Evolutionary conservation across 2,113 vertebrate genomes (phyloP).

Genomic region (cattle (Bos taurus)): DNA sequence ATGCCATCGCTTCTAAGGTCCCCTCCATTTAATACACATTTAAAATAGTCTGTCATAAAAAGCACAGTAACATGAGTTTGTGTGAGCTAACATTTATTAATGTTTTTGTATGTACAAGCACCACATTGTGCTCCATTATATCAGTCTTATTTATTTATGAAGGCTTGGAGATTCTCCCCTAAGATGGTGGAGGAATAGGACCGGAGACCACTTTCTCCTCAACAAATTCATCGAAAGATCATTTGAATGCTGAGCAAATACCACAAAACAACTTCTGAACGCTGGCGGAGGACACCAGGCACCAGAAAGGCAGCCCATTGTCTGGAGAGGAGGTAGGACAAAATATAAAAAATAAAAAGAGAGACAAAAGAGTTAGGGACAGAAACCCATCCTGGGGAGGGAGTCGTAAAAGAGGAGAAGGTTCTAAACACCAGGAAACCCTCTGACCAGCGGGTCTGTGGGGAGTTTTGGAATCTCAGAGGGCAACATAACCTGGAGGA

Average conservation of each 20-base stretch:
- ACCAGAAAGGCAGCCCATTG: not conserved
- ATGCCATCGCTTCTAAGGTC: not conserved
- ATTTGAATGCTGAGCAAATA: not conserved
- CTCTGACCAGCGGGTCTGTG: not conserved
- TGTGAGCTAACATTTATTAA: not conserved
- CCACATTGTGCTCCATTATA: not conserved
- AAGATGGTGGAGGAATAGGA: not conserved
- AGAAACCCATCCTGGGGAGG: not conserved
- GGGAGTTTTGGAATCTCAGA: not conserved
- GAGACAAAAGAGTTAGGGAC: not conserved
- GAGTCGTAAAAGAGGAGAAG: not conserved
- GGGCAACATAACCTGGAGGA: not conserved
- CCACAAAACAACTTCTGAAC: not conserved
- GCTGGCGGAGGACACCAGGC: not conserved
- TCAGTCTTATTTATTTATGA: not conserved
- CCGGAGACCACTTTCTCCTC: not conserved
- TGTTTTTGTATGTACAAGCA: not conserved
- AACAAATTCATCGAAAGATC: not conserved
- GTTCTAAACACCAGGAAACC: not conserved
- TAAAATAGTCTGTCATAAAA: not conserved
- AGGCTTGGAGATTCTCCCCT: not conserved
- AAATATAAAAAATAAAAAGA: not conserved
- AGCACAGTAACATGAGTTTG: not conserved
- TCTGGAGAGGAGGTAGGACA: not conserved
- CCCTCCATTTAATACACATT: not conserved